phyloP scores from a whole-genome alignment of 2,113 vertebrate genomes.

The Pogona vitticeps region DNA sequence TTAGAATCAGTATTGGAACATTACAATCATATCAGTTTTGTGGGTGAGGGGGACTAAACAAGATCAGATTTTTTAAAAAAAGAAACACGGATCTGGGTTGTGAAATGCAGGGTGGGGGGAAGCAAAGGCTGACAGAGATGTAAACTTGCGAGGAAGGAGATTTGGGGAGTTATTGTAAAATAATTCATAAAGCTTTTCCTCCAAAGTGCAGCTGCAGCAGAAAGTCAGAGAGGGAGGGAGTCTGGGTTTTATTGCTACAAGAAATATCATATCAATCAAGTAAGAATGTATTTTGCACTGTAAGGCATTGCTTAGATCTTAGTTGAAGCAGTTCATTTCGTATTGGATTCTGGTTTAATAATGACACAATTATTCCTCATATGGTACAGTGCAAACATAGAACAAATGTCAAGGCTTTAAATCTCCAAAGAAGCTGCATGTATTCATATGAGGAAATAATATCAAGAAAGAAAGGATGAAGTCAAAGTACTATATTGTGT shows the following conservation, averaged over 20 bases:
- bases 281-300: slow-evolving; percentile 18
- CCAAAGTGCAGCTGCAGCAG: not conserved
- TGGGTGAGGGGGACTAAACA: too few relatives aligned
- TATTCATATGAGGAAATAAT: not conserved
- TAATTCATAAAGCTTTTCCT: slow-evolving; percentile 5
- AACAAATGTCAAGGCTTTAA: not conserved
- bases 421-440: not conserved
- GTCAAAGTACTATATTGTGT: not conserved
- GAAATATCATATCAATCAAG: slow-evolving; percentile 40
- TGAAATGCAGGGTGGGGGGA: not conserved
- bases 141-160: not conserved
- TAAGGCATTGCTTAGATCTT: slow-evolving; percentile 19
- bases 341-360: not conserved
- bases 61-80: not conserved
- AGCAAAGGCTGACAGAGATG: not conserved
- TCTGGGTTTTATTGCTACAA: slow-evolving; percentile 16
- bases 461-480: not conserved
- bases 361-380: not conserved
- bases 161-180: not conserved
- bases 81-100: accelerated
- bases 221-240: not conserved
- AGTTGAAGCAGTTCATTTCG: not conserved
- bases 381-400: not conserved
- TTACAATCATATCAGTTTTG: not conserved
- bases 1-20: slow-evolving; percentile 19